phyloP scores from a whole-genome alignment of 2,797 vertebrate genomes.

The Macroramphosus scolopax region DNA sequence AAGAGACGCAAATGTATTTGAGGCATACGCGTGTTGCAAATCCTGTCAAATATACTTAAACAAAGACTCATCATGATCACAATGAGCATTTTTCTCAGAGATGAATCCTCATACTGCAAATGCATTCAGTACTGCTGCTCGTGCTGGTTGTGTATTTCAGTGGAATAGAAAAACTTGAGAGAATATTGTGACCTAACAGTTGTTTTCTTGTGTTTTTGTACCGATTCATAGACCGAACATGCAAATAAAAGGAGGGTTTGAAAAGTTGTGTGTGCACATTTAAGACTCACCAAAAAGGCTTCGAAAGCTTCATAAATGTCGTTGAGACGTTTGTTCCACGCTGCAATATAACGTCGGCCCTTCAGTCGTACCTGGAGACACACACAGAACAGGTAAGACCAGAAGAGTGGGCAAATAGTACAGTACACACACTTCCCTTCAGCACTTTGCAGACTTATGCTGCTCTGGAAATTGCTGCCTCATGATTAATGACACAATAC shows the following conservation, averaged over 20 bases:
- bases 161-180: conserved; percentile 21
- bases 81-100: background rate
- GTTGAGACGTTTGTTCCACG: conserved; percentile 56
- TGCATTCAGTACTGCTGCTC: background rate
- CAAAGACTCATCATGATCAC: background rate
- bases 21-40: background rate
- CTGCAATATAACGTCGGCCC: conserved; percentile 46
- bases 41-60: background rate
- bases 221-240: conserved; percentile 16
- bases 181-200: conserved; percentile 24
- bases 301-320: conserved; percentile 79
- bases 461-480: too few species aligned
- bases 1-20: background rate
- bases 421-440: too few species aligned
- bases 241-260: background rate
- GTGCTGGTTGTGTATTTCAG: conserved; percentile 11
- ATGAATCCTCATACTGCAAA: background rate
- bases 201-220: conserved; percentile 16
- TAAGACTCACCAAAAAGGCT: conserved; percentile 75
- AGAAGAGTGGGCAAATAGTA: background rate
- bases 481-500: too few species aligned
- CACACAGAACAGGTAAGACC: conserved; percentile 9
- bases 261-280: background rate
- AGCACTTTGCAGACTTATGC: too few species aligned
- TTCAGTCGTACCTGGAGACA: conserved; percentile 52